Evolutionary conservation across 1,140 invertebrate genomes (phyloP).

Genomic region (Heliconius nattereri): DNA sequence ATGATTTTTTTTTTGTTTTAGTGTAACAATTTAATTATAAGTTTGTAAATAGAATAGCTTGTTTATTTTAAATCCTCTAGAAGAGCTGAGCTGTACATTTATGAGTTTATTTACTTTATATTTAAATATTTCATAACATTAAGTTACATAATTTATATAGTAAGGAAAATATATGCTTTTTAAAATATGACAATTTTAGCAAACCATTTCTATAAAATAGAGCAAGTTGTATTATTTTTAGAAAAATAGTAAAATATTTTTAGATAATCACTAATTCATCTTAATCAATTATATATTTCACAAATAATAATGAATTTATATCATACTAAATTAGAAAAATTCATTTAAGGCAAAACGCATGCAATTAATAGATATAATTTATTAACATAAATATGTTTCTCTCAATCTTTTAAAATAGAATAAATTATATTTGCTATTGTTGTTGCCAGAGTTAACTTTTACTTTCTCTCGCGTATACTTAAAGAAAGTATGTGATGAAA

Average conservation of each 20-base stretch:
- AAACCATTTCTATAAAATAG: no score
- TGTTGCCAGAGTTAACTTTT: not conserved
- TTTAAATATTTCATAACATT: not conserved
- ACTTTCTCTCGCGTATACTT: not conserved
- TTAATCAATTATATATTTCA: no score
- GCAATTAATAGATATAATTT: no score
- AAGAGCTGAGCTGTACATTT: not conserved
- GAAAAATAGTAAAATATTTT: no score
- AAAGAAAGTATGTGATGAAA: not conserved
- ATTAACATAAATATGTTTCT: no score
- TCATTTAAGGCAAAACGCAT: no score
- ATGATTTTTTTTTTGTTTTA: not conserved
- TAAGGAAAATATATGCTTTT: not conserved
- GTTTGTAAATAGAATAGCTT: not conserved
- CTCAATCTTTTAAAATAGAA: not conserved
- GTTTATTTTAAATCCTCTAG: not conserved
- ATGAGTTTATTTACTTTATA: not conserved
- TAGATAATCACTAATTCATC: no score
- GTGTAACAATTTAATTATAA: not conserved
- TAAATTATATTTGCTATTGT: not conserved
- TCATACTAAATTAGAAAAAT: no score
- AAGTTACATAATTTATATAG: no score
- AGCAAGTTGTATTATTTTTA: no score
- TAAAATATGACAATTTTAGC: not conserved
- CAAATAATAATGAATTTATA: no score